These are phyloP conservation scores for Pediacus dermestoides DNA, from an alignment of 2,888 invertebrate genomes.

Conservation along the genomic window DNA sequence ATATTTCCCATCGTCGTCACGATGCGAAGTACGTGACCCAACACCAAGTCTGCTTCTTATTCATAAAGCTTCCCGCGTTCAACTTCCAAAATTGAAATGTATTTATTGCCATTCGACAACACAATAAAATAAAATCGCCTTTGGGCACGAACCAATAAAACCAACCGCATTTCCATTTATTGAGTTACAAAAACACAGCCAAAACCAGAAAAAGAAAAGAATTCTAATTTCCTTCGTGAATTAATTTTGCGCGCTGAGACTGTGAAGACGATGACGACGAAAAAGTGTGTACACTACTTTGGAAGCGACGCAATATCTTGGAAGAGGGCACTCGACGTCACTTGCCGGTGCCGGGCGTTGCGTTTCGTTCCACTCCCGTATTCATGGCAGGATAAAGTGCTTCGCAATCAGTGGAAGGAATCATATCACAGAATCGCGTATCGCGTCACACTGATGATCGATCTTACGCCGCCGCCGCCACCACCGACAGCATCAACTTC, in stretches of 20 bases:
- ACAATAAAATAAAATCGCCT: neutral
- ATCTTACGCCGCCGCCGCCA: too few species aligned
- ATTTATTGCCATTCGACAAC: slow-evolving; percentile 19
- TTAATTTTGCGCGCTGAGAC: too few species aligned
- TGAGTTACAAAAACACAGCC: too few species aligned
- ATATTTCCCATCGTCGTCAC: slow-evolving; percentile 36
- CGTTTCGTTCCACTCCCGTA: slow-evolving; percentile 37
- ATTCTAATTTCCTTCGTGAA: too few species aligned
- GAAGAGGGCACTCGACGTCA: slow-evolving; percentile 49
- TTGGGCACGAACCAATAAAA: neutral
- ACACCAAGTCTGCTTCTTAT: slow-evolving; percentile 41
- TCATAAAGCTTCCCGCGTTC: slow-evolving; percentile 38
- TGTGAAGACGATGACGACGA: too few species aligned
- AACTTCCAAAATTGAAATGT: slow-evolving; percentile 34
- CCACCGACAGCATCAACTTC: neutral
- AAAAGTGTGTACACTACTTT: slow-evolving; percentile 6
- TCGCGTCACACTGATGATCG: too few species aligned
- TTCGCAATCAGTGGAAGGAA: slow-evolving; percentile 35
- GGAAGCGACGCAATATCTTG: slow-evolving; percentile 37
- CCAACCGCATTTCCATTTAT: slow-evolving; percentile 1
- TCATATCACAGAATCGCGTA: slow-evolving; percentile 30
- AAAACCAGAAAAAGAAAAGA: too few species aligned
- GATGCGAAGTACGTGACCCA: slow-evolving; percentile 42
- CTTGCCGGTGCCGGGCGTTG: too few species aligned
- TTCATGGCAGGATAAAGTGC: slow-evolving; percentile 37